These are phyloP conservation scores for Actinia equina DNA, from an alignment of 64 coral and sea anemone species.

Conservation along the genomic window DNA sequence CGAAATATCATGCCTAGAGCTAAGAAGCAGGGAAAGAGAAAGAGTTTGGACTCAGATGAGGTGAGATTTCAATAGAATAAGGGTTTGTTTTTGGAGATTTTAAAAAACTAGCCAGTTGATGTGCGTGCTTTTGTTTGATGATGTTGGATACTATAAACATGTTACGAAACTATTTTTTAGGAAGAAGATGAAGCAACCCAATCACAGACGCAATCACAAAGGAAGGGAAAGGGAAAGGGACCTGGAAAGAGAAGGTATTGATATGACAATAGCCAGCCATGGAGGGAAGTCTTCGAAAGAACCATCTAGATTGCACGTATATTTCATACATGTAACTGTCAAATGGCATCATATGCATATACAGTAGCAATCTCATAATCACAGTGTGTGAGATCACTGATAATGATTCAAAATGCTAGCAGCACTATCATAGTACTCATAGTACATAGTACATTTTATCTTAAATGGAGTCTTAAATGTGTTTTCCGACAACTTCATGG, in stretches of 20 bases:
- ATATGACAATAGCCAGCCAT: background rate
- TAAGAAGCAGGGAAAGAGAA: constrained; percentile 34
- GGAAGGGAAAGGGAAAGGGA: background rate
- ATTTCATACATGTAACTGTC: too few relatives aligned
- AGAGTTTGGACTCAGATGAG: constrained; percentile 34
- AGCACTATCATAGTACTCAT: too few relatives aligned
- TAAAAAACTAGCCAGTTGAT: background rate
- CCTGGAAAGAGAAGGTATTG: constrained; percentile 5
- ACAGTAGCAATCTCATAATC: too few relatives aligned
- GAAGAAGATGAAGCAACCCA: constrained; percentile 34
- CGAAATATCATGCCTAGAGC: constrained; percentile 50
- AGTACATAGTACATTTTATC: too few relatives aligned
- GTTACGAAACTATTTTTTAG: background rate
- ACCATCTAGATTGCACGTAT: too few relatives aligned
- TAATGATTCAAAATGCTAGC: too few relatives aligned
- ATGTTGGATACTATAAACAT: too few relatives aligned
- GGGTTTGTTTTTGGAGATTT: background rate
- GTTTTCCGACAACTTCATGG: too few relatives aligned
- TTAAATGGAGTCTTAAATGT: too few relatives aligned
- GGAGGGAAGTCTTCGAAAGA: background rate
- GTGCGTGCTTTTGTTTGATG: background rate
- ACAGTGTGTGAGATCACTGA: too few relatives aligned
- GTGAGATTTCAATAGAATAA: constrained; percentile 17
- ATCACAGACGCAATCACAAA: constrained; percentile 7
- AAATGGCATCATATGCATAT: too few relatives aligned